Conservation (phyloP, 2,888 invertebrate species). For the Hanleya hanleyi region DNA sequence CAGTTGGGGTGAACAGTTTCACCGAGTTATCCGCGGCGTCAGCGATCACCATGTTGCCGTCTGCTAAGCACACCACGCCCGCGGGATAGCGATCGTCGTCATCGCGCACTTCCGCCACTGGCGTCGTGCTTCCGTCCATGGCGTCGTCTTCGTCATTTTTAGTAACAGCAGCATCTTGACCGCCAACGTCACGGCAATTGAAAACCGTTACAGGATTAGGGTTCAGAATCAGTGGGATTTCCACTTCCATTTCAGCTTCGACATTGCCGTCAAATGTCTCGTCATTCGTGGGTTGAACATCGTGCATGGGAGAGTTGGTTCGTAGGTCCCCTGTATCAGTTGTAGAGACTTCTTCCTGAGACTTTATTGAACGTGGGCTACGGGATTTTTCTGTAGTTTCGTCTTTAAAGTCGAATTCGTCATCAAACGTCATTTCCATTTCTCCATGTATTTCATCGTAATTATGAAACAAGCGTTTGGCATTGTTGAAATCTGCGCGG, state of each 20-base stretch:
- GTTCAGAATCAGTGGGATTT: not conserved
- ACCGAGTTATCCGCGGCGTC: constrained; percentile 7
- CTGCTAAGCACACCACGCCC: constrained; percentile 1
- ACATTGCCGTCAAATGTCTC: not conserved
- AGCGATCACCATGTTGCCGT: constrained; percentile 7
- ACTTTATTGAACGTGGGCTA: too few species aligned
- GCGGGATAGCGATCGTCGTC: constrained; percentile 9
- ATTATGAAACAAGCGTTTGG: too few species aligned
- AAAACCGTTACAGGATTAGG: not conserved
- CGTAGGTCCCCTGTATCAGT: too few species aligned
- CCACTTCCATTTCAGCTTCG: not conserved
- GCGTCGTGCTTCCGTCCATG: too few species aligned
- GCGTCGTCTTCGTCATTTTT: too few species aligned
- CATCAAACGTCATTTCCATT: not conserved
- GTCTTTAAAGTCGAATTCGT: not conserved
- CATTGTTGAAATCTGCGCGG: too few species aligned
- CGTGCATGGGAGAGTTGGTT: too few species aligned
- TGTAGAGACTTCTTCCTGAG: too few species aligned
- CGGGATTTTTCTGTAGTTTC: too few species aligned
- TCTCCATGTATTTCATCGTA: not conserved
- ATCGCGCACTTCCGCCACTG: too few species aligned
- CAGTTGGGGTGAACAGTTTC: not conserved
- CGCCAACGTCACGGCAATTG: not conserved
- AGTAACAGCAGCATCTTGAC: not conserved
- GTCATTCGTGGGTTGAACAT: not conserved